Evolutionary conservation across 2,888 invertebrate genomes (phyloP).

Genomic region (Branchellion lobata): DNA sequence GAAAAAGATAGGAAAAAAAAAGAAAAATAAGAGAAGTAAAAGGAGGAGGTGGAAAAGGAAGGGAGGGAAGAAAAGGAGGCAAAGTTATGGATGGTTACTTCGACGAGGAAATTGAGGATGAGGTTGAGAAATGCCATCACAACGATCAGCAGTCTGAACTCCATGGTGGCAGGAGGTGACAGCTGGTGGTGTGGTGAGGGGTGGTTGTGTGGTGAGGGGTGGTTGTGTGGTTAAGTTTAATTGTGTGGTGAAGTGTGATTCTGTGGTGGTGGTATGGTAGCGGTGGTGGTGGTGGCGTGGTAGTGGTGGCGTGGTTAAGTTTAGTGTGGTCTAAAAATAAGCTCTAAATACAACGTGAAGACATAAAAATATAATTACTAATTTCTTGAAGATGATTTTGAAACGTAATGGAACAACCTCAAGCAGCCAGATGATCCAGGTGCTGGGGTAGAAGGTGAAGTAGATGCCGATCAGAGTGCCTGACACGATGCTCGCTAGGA

Average conservation of each 20-base stretch:
- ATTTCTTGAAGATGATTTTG: too few relatives aligned
- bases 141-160: slow-evolving; percentile 68
- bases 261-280: not conserved
- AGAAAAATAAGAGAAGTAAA: too few relatives aligned
- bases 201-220: not conserved
- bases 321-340: too few relatives aligned
- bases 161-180: slow-evolving; percentile 55
- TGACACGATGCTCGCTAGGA: slow-evolving; percentile 67
- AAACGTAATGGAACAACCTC: slow-evolving; percentile 56
- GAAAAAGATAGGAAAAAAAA: not conserved
- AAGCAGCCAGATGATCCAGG: slow-evolving; percentile 56
- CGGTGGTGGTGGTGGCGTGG: not conserved
- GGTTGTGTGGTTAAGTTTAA: not conserved
- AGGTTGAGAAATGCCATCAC: slow-evolving; percentile 65
- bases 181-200: slow-evolving; percentile 56
- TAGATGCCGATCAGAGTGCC: slow-evolving; percentile 68
- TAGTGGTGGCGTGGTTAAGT: not conserved
- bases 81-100: too few relatives aligned
- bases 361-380: too few relatives aligned
- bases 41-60: too few relatives aligned
- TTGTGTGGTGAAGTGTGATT: not conserved
- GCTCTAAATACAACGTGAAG: too few relatives aligned
- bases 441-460: slow-evolving; percentile 65
- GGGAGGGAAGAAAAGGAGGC: too few relatives aligned
- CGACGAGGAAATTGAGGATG: slow-evolving; percentile 64